These are phyloP conservation scores for Apostichopus californicus DNA, from an alignment of 35 echinoderm and acorn worm genomes.

Conservation along the genomic window DNA sequence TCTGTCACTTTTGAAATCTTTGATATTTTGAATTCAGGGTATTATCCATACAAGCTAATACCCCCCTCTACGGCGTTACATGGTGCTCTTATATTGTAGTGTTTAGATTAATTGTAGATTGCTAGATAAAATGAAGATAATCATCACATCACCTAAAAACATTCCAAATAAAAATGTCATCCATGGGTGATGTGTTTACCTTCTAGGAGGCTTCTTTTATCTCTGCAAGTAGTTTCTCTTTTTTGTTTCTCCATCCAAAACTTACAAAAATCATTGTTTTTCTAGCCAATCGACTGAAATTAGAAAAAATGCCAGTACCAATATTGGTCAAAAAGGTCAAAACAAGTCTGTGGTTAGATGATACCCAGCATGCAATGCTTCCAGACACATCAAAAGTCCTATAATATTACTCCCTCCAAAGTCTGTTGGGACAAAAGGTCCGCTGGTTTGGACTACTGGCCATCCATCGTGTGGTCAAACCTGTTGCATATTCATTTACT, in stretches of 20 bases:
- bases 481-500: too few relatives aligned
- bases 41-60: background rate
- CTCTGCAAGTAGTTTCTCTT: background rate
- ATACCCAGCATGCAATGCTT: too few relatives aligned
- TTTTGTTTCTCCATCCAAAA: background rate
- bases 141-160: background rate
- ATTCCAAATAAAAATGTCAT: slow-evolving; percentile 2
- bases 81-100: slow-evolving; percentile 42
- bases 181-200: background rate
- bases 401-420: too few relatives aligned
- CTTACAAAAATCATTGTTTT: background rate
- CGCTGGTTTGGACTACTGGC: too few relatives aligned
- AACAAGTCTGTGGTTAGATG: too few relatives aligned
- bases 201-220: background rate
- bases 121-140: background rate
- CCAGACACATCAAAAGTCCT: too few relatives aligned
- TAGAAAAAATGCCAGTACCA: too few relatives aligned
- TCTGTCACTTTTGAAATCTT: background rate
- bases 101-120: slow-evolving; percentile 20
- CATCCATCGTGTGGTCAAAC: too few relatives aligned
- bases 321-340: too few relatives aligned
- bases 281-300: background rate
- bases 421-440: too few relatives aligned
- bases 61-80: slow-evolving; percentile 24
- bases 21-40: background rate